Evolutionary conservation across 1,140 invertebrate species (phyloP).

Genomic region (Pararge aegeria): DNA sequence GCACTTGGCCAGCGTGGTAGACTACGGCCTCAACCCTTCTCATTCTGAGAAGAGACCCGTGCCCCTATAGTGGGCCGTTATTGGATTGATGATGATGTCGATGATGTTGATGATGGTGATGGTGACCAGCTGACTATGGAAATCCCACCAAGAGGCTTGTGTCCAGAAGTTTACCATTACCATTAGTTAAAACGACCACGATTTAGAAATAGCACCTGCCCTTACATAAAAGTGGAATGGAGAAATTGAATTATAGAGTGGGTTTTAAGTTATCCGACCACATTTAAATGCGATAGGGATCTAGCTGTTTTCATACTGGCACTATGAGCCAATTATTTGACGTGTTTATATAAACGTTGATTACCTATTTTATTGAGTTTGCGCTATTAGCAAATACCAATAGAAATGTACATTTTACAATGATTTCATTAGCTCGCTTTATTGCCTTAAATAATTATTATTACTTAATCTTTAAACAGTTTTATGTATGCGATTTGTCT

Average conservation of each 20-base stretch:
- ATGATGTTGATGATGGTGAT: too few relatives aligned
- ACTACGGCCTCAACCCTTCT: too few relatives aligned
- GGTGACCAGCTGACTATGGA: too few relatives aligned
- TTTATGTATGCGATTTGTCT: not conserved
- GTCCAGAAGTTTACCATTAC: too few relatives aligned
- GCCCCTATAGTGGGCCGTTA: too few relatives aligned
- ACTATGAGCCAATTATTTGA: not conserved
- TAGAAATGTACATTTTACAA: not conserved
- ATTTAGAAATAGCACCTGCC: not conserved
- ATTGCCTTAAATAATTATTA: not conserved
- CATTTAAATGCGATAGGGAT: not conserved
- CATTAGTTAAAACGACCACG: not conserved
- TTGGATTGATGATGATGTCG: too few relatives aligned
- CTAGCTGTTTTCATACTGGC: not conserved
- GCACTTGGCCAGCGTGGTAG: too few relatives aligned
- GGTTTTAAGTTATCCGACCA: not conserved
- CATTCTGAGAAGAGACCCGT: too few relatives aligned
- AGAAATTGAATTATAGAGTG: not conserved
- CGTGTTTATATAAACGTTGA: slow-evolving; percentile 1
- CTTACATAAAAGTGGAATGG: not conserved
- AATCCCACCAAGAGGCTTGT: not conserved
- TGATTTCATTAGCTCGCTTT: not conserved
- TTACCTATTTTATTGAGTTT: not conserved
- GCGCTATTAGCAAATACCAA: not conserved
- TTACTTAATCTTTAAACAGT: not conserved